phyloP scores from a whole-genome alignment of 2,797 vertebrate species.

The Mycteria americana region DNA sequence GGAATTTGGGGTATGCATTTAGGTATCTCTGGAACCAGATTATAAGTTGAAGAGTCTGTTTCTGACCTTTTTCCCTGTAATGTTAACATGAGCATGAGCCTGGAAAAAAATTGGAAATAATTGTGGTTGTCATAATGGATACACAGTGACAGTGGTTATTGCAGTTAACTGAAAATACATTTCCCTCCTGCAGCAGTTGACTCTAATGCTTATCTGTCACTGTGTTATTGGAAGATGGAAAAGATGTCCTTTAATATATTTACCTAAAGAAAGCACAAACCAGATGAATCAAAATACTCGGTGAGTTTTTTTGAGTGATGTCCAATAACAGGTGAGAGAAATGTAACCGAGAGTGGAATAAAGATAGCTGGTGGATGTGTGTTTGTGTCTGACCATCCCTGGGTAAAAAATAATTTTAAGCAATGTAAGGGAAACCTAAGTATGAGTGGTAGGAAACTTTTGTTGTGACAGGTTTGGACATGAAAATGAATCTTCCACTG shows the following conservation, averaged over 20 bases:
- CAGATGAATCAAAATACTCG: background rate
- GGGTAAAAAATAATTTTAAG: background rate
- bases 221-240: background rate
- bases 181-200: background rate
- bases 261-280: background rate
- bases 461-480: background rate
- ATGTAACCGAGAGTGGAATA: background rate
- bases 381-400: background rate
- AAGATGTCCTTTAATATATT: background rate
- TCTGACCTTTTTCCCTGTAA: background rate
- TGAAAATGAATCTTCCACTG: background rate
- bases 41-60: background rate
- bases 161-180: background rate
- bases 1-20: background rate
- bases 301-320: background rate
- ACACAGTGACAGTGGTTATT: background rate
- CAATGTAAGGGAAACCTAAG: background rate
- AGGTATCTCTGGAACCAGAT: background rate
- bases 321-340: background rate
- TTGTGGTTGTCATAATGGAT: background rate
- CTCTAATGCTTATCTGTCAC: background rate
- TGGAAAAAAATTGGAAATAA: background rate
- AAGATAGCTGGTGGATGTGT: background rate
- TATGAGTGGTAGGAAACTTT: background rate
- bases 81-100: background rate